Evolutionary conservation across 2,797 vertebrate genomes (phyloP).

Genomic region (Ctenopoma kingsleyae): DNA sequence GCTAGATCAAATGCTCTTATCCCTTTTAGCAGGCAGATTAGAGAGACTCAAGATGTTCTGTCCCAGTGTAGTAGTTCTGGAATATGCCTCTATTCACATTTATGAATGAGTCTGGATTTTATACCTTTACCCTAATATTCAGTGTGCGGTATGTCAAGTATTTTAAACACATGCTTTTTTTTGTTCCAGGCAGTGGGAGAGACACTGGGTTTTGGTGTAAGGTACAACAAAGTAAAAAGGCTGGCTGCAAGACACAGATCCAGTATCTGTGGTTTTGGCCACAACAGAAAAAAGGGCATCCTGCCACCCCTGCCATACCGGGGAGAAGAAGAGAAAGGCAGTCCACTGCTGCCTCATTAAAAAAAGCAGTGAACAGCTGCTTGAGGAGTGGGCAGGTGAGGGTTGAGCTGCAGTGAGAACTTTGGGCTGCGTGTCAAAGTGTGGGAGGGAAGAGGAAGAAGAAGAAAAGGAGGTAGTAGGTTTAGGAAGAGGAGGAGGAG

Average conservation of each 20-base stretch:
- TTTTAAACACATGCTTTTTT: slow-evolving; percentile 37
- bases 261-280: slow-evolving; percentile 36
- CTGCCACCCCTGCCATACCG: not conserved
- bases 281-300: slow-evolving; percentile 33
- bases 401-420: slow-evolving; percentile 30
- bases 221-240: slow-evolving; percentile 41
- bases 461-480: slow-evolving; percentile 12
- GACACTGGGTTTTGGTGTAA: slow-evolving; percentile 35
- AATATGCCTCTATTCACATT: slow-evolving; percentile 53
- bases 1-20: slow-evolving; percentile 76
- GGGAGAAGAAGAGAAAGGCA: slow-evolving; percentile 16
- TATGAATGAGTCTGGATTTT: slow-evolving; percentile 49
- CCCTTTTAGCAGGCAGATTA: slow-evolving; percentile 79
- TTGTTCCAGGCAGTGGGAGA: slow-evolving; percentile 46
- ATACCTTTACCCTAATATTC: not conserved
- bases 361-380: slow-evolving; percentile 19
- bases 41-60: slow-evolving; percentile 77
- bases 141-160: slow-evolving; percentile 19
- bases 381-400: slow-evolving; percentile 41
- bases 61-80: slow-evolving; percentile 49
- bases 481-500: slow-evolving; percentile 25
- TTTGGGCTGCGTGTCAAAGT: slow-evolving; percentile 26
- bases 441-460: slow-evolving; percentile 29
- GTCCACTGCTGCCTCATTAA: slow-evolving; percentile 12
- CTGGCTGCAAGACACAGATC: slow-evolving; percentile 39